Conservation (phyloP, 2,888 invertebrate genomes). For the Minunthozetes semirufus region DNA sequence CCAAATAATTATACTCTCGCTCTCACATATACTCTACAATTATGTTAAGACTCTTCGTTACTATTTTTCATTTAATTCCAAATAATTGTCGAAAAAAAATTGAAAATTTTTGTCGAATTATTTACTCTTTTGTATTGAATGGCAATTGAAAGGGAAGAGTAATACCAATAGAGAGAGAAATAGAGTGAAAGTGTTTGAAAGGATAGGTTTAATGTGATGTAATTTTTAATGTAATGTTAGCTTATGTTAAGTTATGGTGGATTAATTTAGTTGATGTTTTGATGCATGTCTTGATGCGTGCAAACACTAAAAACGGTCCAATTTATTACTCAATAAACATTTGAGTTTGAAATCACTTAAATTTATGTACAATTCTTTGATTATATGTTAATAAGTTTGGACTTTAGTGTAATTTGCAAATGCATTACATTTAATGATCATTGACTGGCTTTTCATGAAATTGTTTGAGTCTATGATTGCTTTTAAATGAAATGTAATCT, state of each 20-base stretch:
- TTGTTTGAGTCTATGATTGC: not conserved
- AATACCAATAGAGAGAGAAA: too few relatives aligned
- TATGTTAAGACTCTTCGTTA: too few relatives aligned
- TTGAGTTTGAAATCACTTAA: not conserved
- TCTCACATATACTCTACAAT: not conserved
- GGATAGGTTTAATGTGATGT: too few relatives aligned
- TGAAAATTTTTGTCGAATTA: too few relatives aligned
- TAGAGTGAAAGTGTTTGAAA: too few relatives aligned
- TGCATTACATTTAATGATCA: conserved; percentile 27
- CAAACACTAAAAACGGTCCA: not conserved
- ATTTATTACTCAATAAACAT: not conserved
- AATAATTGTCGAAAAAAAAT: too few relatives aligned
- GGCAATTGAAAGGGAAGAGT: too few relatives aligned
- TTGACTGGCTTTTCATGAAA: not conserved
- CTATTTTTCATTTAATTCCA: too few relatives aligned
- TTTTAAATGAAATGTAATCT: not conserved
- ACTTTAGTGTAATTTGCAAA: conserved; percentile 26
- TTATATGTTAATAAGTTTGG: conserved; percentile 3
- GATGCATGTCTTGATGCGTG: conserved; percentile 8
- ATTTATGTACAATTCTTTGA: conserved; percentile 3
- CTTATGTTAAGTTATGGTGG: too few relatives aligned
- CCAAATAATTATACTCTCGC: conserved; percentile 1
- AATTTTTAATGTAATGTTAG: too few relatives aligned
- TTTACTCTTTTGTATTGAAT: too few relatives aligned
- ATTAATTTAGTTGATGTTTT: not conserved